phyloP scores from a whole-genome alignment of 2,797 vertebrate genomes.

The Mus spretus region DNA sequence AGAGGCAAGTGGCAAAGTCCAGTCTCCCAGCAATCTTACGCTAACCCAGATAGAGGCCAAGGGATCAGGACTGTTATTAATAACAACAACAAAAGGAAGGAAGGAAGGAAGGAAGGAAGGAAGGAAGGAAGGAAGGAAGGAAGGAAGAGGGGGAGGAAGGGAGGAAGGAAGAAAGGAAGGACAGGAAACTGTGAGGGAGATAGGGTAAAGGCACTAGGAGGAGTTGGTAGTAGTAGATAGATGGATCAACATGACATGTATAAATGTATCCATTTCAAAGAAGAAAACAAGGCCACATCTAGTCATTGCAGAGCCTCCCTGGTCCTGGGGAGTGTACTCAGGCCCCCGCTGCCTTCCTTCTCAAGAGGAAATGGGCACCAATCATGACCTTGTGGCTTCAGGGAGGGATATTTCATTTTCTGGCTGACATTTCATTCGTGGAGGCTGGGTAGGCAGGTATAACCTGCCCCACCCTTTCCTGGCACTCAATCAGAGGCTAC shows the following conservation, averaged over 20 bases:
- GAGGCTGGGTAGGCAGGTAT: background rate
- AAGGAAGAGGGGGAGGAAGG: background rate
- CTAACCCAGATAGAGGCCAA: background rate
- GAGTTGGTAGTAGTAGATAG: background rate
- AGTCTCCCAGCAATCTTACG: background rate
- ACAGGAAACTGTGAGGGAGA: background rate
- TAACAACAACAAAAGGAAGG: background rate
- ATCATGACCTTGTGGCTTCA: background rate
- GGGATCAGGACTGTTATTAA: background rate
- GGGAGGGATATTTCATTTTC: background rate
- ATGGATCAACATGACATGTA: background rate
- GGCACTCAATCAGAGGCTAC: background rate
- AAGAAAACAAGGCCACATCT: background rate
- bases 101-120: background rate
- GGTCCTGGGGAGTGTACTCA: background rate
- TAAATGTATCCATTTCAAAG: background rate
- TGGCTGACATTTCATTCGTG: background rate
- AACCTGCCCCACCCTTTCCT: background rate
- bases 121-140: background rate
- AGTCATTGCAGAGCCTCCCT: background rate
- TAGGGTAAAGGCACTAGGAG: background rate
- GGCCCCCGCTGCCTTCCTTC: background rate
- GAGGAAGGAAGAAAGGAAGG: background rate
- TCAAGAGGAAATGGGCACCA: background rate
- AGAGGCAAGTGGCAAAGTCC: conserved; percentile 70